Base-by-base conservation (phyloP, 2,888 invertebrate genomes). In the Acronicta aceris region DNA sequence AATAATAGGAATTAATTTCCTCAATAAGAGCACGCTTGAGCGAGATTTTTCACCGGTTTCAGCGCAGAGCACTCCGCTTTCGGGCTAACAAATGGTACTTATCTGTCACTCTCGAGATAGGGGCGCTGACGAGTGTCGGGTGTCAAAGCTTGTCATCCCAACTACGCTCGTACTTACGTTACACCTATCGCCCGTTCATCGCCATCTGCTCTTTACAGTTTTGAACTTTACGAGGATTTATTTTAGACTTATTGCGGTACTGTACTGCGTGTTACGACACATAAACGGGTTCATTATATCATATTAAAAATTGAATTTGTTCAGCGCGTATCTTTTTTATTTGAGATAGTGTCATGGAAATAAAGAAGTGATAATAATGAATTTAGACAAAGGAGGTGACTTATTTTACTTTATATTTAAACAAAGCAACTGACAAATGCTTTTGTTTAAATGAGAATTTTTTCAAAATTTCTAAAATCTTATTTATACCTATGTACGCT, bases 61-160 rank as follows among this genome's bases (percentile, higher is more conserved):
- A 74, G 77, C 69, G 76, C 65, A 45, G 66, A 72, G 66, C 57
- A 59, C 71, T 75, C 81, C 80, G 82, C 81, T 82, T 81, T 78
- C 78, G 73, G 75, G 79, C 81, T 83, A 86, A 88, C 86, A 89
- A 90, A 89, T 87, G 86, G 82, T 81, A 79, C 86, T 89, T 88
- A 88, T 90, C 85, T 82, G 84, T 87, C 89, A 86, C 85, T 82
- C 81, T 78, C 81, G 81, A 87, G 87, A 86, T 87, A 86, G 83
- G 86, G 77, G 77, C 77, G 78, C 78, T 81, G 88, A 86, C 86
- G 86, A 87, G 89, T 85, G 86, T 86, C 81, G 81, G 82, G 82
- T 86, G 87, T 87, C 86, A 87, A 84, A 87, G 85, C 86, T 83
- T 83, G 87, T 87, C 88, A 88, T 83, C 82, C 81, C 74, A 85